Conservation (phyloP, 2,888 invertebrate genomes). For the Glaucopsyche alexis region DNA sequence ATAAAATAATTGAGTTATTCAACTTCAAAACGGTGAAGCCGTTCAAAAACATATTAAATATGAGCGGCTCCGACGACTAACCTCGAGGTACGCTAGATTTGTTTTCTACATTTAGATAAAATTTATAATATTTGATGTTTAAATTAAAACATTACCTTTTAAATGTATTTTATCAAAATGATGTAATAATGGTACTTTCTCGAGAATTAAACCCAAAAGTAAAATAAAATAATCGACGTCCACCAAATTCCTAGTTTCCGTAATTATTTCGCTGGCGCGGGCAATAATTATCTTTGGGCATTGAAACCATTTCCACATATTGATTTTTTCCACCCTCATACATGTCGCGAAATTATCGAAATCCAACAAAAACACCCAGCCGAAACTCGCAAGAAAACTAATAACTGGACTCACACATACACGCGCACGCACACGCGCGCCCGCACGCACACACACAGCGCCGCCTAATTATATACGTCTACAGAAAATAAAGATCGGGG, state of each 20-base stretch:
- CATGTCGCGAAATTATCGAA: conserved; percentile 78
- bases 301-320: conserved; percentile 41
- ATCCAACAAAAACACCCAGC: conserved; percentile 77
- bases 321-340: conserved; percentile 44
- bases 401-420: conserved; percentile 72
- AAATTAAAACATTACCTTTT: too few species aligned
- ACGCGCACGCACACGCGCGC: conserved; percentile 46
- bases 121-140: not conserved
- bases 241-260: not conserved
- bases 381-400: conserved; percentile 77
- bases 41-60: conserved; percentile 3
- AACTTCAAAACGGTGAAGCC: conserved; percentile 18
- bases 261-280: not conserved
- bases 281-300: conserved; percentile 29
- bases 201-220: not conserved
- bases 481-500: conserved; percentile 78
- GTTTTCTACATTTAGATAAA: not conserved
- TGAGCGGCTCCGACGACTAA: not conserved
- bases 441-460: conserved; percentile 44
- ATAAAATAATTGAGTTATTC: conserved; percentile 18
- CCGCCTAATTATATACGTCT: conserved; percentile 77
- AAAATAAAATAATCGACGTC: not conserved
- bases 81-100: conserved; percentile 4
- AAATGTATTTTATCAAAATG: too few species aligned
- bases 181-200: not conserved